Conservation (phyloP, 2,888 invertebrate species). For the Oxystoma pomonae region DNA sequence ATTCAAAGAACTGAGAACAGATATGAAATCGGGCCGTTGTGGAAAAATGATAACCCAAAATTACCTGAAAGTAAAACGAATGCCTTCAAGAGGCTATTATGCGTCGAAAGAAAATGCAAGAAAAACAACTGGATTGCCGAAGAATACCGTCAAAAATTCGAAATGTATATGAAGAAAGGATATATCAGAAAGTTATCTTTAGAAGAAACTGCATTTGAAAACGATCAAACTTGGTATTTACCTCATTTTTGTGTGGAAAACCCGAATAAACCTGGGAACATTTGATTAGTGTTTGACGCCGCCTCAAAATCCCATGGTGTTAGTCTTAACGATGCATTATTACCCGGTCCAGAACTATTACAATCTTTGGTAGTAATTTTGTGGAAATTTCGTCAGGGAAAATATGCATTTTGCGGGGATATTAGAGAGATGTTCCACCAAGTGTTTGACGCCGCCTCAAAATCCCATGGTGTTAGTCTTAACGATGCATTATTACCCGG, state of each 20-base stretch:
- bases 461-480: not conserved
- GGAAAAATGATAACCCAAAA: not conserved
- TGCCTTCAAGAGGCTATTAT: not conserved
- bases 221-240: not conserved
- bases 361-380: not conserved
- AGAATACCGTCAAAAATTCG: not conserved
- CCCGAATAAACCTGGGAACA: not conserved
- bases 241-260: not conserved
- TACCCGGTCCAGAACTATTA: not conserved
- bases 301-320: not conserved
- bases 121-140: not conserved
- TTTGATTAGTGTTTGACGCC: not conserved
- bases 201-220: not conserved
- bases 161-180: not conserved
- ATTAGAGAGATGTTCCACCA: not conserved
- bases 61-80: not conserved
- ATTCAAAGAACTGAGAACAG: not conserved
- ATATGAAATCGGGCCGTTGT: not conserved
- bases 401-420: not conserved
- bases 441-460: not conserved
- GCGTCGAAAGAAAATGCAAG: not conserved
- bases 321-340: not conserved
- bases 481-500: not conserved
- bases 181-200: not conserved
- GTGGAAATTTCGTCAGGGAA: not conserved